phyloP scores from a whole-genome alignment of 2,113 vertebrate species.

The Petrocephalus microphthalmus region DNA sequence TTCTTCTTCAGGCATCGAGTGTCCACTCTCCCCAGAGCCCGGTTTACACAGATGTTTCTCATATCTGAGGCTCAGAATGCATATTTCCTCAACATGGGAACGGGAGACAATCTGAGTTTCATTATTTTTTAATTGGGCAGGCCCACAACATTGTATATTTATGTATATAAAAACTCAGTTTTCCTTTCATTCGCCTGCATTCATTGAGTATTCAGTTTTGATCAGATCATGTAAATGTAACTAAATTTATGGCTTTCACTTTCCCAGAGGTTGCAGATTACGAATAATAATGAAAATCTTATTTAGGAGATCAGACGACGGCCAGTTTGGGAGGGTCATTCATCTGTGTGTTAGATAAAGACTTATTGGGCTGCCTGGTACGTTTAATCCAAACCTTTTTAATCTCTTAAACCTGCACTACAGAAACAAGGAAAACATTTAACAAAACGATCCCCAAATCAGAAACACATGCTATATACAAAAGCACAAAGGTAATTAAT shows the following conservation, averaged over 20 bases:
- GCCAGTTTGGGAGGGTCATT: neutral
- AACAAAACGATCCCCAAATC: neutral
- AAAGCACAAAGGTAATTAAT: neutral
- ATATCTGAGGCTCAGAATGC: slow-evolving; percentile 56
- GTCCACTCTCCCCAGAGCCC: slow-evolving; percentile 47
- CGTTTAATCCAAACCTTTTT: slow-evolving; percentile 6
- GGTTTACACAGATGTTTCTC: slow-evolving; percentile 69
- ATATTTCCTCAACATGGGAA: slow-evolving; percentile 56
- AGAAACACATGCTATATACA: neutral
- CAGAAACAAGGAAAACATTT: neutral
- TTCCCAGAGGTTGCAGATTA: slow-evolving; percentile 14
- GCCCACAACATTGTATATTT: slow-evolving; percentile 59
- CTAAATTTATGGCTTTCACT: slow-evolving; percentile 29
- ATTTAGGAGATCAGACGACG: neutral
- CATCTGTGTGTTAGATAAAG: neutral
- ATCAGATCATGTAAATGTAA: slow-evolving; percentile 32
- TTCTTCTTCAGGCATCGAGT: slow-evolving; percentile 39
- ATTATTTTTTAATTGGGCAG: slow-evolving; percentile 60
- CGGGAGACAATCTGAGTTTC: slow-evolving; percentile 51
- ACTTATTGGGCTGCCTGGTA: neutral
- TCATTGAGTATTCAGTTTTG: slow-evolving; percentile 32
- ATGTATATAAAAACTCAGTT: slow-evolving; percentile 34
- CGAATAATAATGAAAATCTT: slow-evolving; percentile 10
- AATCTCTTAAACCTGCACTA: neutral
- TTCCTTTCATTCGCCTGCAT: slow-evolving; percentile 32